These are phyloP conservation scores for Alloplasta piceator DNA, from an alignment of 2,888 invertebrate genomes.

Conservation along the genomic window DNA sequence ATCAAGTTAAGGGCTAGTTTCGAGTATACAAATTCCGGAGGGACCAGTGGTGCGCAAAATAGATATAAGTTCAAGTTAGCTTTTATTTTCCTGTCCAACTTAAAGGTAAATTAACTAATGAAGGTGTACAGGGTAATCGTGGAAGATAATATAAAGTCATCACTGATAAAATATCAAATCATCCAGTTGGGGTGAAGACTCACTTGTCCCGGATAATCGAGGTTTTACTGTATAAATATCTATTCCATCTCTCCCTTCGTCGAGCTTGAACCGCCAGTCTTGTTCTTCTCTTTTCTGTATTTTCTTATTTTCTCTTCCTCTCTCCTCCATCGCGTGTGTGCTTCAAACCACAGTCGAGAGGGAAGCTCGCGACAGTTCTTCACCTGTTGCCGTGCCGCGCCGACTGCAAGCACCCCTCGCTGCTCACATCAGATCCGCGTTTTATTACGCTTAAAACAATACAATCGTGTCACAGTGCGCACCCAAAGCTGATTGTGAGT, in stretches of 20 bases:
- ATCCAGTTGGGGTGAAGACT: background rate
- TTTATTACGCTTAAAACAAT: background rate
- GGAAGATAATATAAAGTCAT: too few relatives aligned
- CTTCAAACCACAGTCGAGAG: constrained; percentile 38
- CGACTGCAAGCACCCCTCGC: constrained; percentile 63
- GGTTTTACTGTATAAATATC: constrained; percentile 35
- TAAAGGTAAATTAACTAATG: too few relatives aligned
- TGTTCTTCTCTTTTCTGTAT: constrained; percentile 57
- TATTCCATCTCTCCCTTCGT: constrained; percentile 61
- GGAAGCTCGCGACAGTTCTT: constrained; percentile 65
- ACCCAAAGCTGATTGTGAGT: too few relatives aligned
- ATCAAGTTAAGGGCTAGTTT: too few relatives aligned
- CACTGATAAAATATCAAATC: too few relatives aligned
- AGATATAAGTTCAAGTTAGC: too few relatives aligned
- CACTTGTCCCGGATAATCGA: constrained; percentile 10
- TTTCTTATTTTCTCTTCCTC: constrained; percentile 58
- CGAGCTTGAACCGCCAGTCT: constrained; percentile 56
- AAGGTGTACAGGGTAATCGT: too few relatives aligned
- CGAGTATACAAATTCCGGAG: too few relatives aligned
- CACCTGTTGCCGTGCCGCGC: constrained; percentile 67
- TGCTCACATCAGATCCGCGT: constrained; percentile 38
- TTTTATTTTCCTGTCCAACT: too few relatives aligned
- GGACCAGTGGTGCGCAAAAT: too few relatives aligned
- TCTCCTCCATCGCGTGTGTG: constrained; percentile 43
- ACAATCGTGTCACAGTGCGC: background rate